Evolutionary conservation across 2,888 invertebrate genomes (phyloP).

Genomic region (Tuberolachnus salignus): DNA sequence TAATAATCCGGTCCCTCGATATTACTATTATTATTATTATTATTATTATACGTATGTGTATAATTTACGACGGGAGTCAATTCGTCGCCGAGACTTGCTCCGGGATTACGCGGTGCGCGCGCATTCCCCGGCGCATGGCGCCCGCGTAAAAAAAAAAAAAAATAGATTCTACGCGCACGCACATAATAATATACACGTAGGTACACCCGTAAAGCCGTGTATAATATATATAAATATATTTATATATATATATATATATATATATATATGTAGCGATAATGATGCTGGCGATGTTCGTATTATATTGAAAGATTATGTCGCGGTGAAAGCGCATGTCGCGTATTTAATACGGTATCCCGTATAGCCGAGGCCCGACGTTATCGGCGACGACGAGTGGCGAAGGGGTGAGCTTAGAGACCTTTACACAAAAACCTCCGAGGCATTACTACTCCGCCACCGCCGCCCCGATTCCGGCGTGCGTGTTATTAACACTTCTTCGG

Average conservation of each 20-base stretch:
- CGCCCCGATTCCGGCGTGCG: background rate
- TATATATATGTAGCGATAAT: background rate
- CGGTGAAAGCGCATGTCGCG: conserved; percentile 37
- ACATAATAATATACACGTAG: conserved; percentile 12
- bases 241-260: background rate
- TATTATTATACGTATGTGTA: too few relatives aligned
- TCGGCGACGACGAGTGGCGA: background rate
- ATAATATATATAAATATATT: too few relatives aligned
- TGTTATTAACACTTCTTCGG: conserved; percentile 38
- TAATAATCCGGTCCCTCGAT: conserved; percentile 7
- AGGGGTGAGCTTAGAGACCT: conserved; percentile 32
- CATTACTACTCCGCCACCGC: background rate
- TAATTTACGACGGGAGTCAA: conserved; percentile 17
- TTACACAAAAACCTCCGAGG: conserved; percentile 39
- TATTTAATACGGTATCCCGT: conserved; percentile 47
- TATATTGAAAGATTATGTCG: conserved; percentile 54
- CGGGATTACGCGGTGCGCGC: conserved; percentile 28
- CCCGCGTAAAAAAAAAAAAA: too few relatives aligned
- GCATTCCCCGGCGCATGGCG: background rate
- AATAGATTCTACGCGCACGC: too few relatives aligned
- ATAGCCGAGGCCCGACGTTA: background rate
- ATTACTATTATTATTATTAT: too few relatives aligned
- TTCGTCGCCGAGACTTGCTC: conserved; percentile 18
- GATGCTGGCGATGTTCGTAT: background rate
- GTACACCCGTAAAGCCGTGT: conserved; percentile 30